Evolutionary conservation across 2,888 invertebrate genomes (phyloP), one percentile per base, ranked within the genome.

Genomic region (Nomada lathburiana): DNA sequence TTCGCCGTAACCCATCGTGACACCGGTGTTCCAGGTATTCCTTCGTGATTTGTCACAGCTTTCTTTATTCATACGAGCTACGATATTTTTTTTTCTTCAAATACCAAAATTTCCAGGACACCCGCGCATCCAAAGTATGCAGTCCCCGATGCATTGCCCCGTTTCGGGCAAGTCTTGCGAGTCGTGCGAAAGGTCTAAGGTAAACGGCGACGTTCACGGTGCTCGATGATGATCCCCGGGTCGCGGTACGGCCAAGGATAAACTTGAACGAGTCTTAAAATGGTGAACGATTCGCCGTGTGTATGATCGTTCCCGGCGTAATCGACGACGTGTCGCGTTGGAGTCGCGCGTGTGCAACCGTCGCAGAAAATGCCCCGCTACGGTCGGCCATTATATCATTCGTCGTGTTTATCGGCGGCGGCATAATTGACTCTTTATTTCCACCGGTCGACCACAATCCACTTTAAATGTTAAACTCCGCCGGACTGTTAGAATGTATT

Each of bases 381-480:
- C 52, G 47, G 26, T 29, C 2, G 20, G 53, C 23, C 63, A 60
- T 78, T 65, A 55, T 70, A 53, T 55, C 62, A 26, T 70, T 79
- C 68, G 63, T 72, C 72, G 52, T 69, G 63, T 77, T 68, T 53
- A 52, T 52, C 47, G 57, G 36, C 55, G 59, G 55, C 73, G 72
- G 68, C 68, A 77, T 80, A 80, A 80, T 77, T 77, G 63, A 53
- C 80, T 68, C 68, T 77, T 80, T 72, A 77, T 63, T 79, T 80
- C 70, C 55, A 62, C 26, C 60, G 44, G 42, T 18, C 65, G 57
- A 74, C 79, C 79, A 53, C 79, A 74, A 70, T 74, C 74, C 79
- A 74, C 81, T 81, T 74, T 74, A 79, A 82, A 82, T 80, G 74
- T 74, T 82, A 67, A 70, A 69, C 63, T 69, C 63, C 57, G 9